Evolutionary conservation across 2,888 invertebrate genomes (phyloP), one percentile per base, ranked within the genome.

Genomic region (Nemotelus nigrinus): DNA sequence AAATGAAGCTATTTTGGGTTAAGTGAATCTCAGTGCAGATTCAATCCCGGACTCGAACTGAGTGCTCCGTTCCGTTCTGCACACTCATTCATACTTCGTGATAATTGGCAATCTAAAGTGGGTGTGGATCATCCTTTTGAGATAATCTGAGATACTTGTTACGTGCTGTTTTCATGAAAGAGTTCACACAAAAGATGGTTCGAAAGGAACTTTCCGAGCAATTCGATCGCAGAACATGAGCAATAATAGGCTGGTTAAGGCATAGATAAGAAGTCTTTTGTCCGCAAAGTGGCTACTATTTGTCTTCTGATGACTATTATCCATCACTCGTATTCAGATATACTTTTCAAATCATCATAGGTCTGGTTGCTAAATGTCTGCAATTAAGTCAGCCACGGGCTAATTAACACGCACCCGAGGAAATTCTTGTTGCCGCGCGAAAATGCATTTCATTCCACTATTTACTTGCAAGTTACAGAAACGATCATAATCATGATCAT

Each of bases 1-100:
- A 41, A 74, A 74, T 74, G 63, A 74, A 74, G 74, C 63, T 60
- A 60, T 74, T 74, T 74, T 47, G 2, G 70, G 48, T 74, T 74
- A 74, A 74, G 63, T 63, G 74, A 74, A 74, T 60, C 43, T 39
- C 43, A 25, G 25, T 25, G 25, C 25, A 25, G 25, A 25, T 25
- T 25, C 25, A 25, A 25, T 25, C 25, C 25, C 25, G 25, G 25
- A 25, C 25, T 25, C 25, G 25, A 25, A 25, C 25, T 25, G 25
- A 25, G 25, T 1, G 25, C 25, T 25, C 25, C 25, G 25, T 25
- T 25, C 25, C 25, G 25, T 25, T 25, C 25, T 25, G 47, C 50
- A 8, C 39, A 39, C 39, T 3, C 50, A 39, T 39, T 25, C 25
- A 60, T n/a, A 60, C 41, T 7, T 60, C 41, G 3, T 43, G 60